Evolutionary conservation across 1,140 invertebrate genomes (phyloP).

Genomic region (Lordiphosa collinella): DNA sequence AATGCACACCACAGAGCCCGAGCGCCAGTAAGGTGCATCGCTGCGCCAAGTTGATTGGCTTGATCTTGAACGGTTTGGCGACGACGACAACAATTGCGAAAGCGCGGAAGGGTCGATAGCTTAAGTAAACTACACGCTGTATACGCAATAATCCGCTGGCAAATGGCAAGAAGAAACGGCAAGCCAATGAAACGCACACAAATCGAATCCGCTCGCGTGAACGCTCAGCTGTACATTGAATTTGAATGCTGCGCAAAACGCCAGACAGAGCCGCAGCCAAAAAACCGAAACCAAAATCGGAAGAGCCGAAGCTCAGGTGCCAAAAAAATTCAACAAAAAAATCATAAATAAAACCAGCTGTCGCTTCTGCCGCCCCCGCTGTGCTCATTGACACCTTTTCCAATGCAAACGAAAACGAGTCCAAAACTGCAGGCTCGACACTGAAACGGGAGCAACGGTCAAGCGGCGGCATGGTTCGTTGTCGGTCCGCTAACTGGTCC

Average conservation of each 20-base stretch:
- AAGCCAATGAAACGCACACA: constrained; percentile 38
- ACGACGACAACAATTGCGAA: constrained; percentile 18
- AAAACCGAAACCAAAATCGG: constrained; percentile 54
- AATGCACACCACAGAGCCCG: constrained; percentile 28
- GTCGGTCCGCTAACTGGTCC: constrained; percentile 29
- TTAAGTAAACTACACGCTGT: constrained; percentile 29
- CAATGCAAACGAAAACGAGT: constrained; percentile 57
- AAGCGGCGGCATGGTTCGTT: constrained; percentile 10
- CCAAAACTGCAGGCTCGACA: constrained; percentile 51
- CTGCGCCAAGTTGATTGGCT: constrained; percentile 11
- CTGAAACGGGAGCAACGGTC: constrained; percentile 49
- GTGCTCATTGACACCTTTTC: constrained; percentile 14
- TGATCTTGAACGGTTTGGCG: constrained; percentile 5
- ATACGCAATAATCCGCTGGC: constrained; percentile 26
- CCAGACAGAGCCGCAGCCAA: constrained; percentile 11
- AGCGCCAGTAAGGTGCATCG: constrained; percentile 14
- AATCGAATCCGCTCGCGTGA: constrained; percentile 49
- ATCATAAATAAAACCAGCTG: not conserved
- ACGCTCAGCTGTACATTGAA: constrained; percentile 51
- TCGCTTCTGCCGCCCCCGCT: constrained; percentile 23
- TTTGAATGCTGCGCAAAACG: constrained; percentile 57
- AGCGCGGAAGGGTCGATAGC: constrained; percentile 1
- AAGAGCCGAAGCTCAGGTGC: constrained; percentile 64
- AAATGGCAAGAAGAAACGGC: constrained; percentile 24
- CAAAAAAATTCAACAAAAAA: constrained; percentile 46